A percentile compares a stretch with the other conserved stretches of the same genome.
Evolutionary conservation across 2,797 vertebrate genomes (phyloP).

Genomic region (Sebastes taczanowskii): DNA sequence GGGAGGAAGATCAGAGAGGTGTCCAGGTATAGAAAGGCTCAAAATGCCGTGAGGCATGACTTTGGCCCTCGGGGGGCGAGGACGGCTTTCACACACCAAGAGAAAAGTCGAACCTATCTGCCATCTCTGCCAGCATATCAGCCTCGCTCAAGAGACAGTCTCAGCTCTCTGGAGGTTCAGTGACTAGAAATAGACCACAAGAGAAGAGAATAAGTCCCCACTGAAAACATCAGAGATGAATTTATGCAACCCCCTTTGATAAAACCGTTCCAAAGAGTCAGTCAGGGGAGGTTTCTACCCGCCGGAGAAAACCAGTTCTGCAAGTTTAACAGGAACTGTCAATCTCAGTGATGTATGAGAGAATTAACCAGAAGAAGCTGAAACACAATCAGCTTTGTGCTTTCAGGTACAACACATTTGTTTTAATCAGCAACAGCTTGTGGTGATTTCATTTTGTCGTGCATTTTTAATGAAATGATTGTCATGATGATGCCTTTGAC

Average conservation of each 20-base stretch:
- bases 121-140: constrained; percentile 50
- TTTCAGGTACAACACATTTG: background rate
- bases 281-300: constrained; percentile 6
- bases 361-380: background rate
- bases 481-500: background rate
- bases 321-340: constrained; percentile 1
- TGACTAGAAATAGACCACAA: constrained; percentile 49
- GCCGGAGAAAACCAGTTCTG: constrained; percentile 3
- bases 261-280: constrained; percentile 13
- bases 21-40: constrained; percentile 48
- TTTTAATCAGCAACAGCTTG: constrained; percentile 6
- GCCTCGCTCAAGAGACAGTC: constrained; percentile 46
- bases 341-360: background rate
- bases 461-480: constrained; percentile 13
- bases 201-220: constrained; percentile 43
- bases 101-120: constrained; percentile 46
- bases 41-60: constrained; percentile 52
- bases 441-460: constrained; percentile 5
- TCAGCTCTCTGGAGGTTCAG: constrained; percentile 55
- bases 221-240: constrained; percentile 51
- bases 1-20: constrained; percentile 40
- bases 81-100: constrained; percentile 32
- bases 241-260: constrained; percentile 52
- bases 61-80: constrained; percentile 11
- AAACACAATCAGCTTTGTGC: background rate